A percentile compares a stretch with the other conserved stretches of the same genome.
phyloP scores from a whole-genome alignment of 2,113 vertebrate genomes.

The Myrmecobius fasciatus region DNA sequence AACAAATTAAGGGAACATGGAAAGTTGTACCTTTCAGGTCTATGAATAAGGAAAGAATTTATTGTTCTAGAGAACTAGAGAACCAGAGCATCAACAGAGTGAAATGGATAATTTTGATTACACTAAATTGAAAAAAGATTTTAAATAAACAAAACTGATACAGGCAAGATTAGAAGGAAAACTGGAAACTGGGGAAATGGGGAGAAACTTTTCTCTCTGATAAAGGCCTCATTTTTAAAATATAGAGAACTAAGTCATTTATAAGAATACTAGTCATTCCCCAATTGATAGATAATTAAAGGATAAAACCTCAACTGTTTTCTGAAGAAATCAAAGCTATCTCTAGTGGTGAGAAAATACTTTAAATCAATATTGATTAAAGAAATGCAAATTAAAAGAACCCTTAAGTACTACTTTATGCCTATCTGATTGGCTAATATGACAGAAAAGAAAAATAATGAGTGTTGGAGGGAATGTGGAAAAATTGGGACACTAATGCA shows the following conservation, averaged over 20 bases:
- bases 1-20: background rate
- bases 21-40: background rate
- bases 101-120: background rate
- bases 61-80: background rate
- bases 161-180: background rate
- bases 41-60: background rate
- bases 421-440: background rate
- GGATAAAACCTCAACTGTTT: background rate
- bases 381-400: background rate
- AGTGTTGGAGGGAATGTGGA: background rate
- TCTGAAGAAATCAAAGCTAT: background rate
- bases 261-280: background rate
- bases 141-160: background rate
- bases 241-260: background rate
- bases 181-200: background rate
- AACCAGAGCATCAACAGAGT: no score
- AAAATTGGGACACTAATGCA: background rate
- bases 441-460: background rate
- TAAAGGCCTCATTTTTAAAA: background rate
- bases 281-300: no score
- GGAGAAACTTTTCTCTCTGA: background rate
- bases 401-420: background rate
- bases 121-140: background rate
- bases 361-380: background rate
- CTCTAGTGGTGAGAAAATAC: background rate